Percentiles rank a stretch among this genome's conserved stretches.
Evolutionary conservation across 2,888 invertebrate genomes (phyloP).

Genomic region (Synanthedon vespiformis): DNA sequence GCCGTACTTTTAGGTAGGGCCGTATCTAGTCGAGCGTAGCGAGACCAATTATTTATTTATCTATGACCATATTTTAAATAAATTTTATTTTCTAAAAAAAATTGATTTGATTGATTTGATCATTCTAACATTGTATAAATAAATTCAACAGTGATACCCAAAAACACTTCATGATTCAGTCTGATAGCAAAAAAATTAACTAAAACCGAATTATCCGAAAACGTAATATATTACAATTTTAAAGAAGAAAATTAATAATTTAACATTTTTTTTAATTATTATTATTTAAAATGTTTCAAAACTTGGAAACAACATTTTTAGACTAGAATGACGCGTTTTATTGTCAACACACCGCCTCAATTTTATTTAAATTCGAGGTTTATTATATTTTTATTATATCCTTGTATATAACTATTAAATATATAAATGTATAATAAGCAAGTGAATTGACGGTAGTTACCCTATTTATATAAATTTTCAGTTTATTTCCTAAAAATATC

Average conservation of each 20-base stretch:
- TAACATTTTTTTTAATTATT: too few species aligned
- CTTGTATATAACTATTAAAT: conserved; percentile 21
- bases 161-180: conserved; percentile 52
- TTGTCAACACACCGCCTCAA: conserved; percentile 58
- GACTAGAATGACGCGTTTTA: conserved; percentile 61
- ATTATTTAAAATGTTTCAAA: background rate
- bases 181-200: too few species aligned
- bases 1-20: too few species aligned
- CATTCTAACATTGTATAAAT: conserved; percentile 21
- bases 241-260: too few species aligned
- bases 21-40: too few species aligned
- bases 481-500: conserved; percentile 15
- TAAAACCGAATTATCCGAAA: too few species aligned
- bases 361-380: conserved; percentile 60
- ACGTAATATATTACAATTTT: too few species aligned
- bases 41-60: too few species aligned
- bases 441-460: conserved; percentile 59
- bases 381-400: conserved; percentile 7
- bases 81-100: too few species aligned
- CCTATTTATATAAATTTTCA: conserved; percentile 39
- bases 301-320: conserved; percentile 5
- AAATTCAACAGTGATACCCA: conserved; percentile 13
- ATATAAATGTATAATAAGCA: conserved; percentile 40
- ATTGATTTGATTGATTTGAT: too few species aligned
- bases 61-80: too few species aligned